phyloP scores from a whole-genome alignment of 2,113 vertebrate genomes.

The Casuarius casuarius region DNA sequence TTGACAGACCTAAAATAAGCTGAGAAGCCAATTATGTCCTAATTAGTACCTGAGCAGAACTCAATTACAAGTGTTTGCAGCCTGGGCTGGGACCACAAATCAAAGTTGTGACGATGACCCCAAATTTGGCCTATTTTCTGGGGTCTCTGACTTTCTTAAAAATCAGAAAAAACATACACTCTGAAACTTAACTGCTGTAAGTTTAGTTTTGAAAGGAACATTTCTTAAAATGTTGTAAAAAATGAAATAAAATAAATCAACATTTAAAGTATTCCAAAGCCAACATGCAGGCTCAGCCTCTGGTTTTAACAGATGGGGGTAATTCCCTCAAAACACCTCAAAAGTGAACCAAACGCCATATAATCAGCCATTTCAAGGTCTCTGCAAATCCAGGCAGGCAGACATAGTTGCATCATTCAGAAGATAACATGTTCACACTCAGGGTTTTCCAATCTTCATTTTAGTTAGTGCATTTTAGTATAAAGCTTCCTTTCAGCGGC shows the following conservation, averaged over 20 bases:
- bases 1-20: background rate
- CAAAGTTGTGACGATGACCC: background rate
- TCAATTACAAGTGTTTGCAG: background rate
- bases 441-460: background rate
- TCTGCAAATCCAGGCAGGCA: background rate
- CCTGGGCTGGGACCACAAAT: background rate
- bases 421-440: background rate
- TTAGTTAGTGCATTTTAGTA: background rate
- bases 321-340: background rate
- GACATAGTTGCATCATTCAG: background rate
- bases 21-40: background rate
- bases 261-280: background rate
- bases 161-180: background rate
- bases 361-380: constrained; percentile 12
- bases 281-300: background rate
- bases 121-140: background rate
- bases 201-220: background rate
- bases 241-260: background rate
- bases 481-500: background rate
- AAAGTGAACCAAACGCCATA: constrained; percentile 15
- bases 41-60: background rate
- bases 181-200: background rate
- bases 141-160: background rate
- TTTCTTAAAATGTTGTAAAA: background rate
- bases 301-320: background rate